Base-by-base conservation (phyloP, 2,888 invertebrate species). In the Silvanus unidentatus region DNA sequence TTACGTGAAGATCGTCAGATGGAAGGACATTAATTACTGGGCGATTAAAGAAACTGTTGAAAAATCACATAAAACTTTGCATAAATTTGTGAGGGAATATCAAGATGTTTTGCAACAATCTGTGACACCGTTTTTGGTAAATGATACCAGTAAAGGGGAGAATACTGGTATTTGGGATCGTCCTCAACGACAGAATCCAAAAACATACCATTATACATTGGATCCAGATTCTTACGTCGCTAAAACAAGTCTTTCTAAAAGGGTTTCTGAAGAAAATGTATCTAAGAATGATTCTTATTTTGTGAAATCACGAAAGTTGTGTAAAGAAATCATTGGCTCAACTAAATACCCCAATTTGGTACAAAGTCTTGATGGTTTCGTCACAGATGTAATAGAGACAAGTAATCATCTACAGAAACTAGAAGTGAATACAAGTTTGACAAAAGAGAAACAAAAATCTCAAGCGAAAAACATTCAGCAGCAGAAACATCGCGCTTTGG, bases 1-100 rank as follows among this genome's bases (percentile, higher is more conserved):
- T 56, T 93, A 91, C 65, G 88, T 98, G 1, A 95, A 96, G 71
- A 96, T 99, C 43, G 89, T 89, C 40, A 80, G 91, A 30, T 99
- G 97, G 89, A 85, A 91, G 61, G 97, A 99, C 63, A 80, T 92
- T 10, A 97, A 88, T 62, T 94, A 95, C 67, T 96, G 92, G 83
- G 86, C 94, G 27, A 84, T 98, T 43, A 92, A 89, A 57, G 87
- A 88, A 54, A 87, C 92, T 0, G 84, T 94, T 0, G 85, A 88
- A 32, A 92, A 90, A 63, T 87, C 91, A 0, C 95, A 96, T 65
- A 83, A 86, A 50, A 88, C 84, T 13, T 73, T 97, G 8, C 88
- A 89, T 65, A 94, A 93, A 67, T 85, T 86, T 63, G 82, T 91
- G 22, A 88, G 87, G 61, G 86, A 92, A 62, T 97, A 86, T 71